Base-by-base conservation (phyloP, 1,140 invertebrate genomes). In the Parapsyche elsis region DNA sequence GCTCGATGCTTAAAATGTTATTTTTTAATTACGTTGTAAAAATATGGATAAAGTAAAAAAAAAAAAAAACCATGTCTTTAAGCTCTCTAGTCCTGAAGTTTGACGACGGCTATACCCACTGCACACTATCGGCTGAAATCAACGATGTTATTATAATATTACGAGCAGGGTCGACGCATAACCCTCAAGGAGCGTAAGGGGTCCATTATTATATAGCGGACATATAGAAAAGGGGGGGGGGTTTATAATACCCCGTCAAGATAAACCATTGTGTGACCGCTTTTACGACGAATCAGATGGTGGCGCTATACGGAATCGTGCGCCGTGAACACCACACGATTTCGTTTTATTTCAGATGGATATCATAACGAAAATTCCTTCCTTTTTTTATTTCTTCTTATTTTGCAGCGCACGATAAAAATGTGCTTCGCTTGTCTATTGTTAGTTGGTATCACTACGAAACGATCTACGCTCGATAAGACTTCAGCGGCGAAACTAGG, bases 251-350 rank as follows among this genome's bases (percentile, higher is more conserved):
- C 49, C 49, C 49, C 49, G 49, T 53, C 49, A 53, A 53, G 49
- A 53, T 53, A 53, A 53, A 53, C 49, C 10, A 16, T 53, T 16
- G 10, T 53, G 49, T 53, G 30, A 38, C 30, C 49, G 49, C 49
- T 53, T 53, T 53, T 53, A 53, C 49, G 49, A 53, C 49, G 49
- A 53, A 53, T 53, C 49, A 53, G 49, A 53, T 16, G 49, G 49
- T 53, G 12, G 49, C 16, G 10, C 16, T 16, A 12, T 7, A 53
- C 49, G 4, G 12, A 53, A 53, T 16, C 49, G 10, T 16, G 12
- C 49, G 5, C 45, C 45, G 5, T 12, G 12, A 46, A 46, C 5
- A 46, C 5, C 45, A 53, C 16, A 53, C 49, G 16, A 53, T 53
- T 53, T 53, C 49, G 10, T 53, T 53, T 53, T 16, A 16, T 53